Evolutionary conservation across 2,888 invertebrate genomes (phyloP), one percentile per base, ranked within the genome.

Genomic region (Eristalis arbustorum): DNA sequence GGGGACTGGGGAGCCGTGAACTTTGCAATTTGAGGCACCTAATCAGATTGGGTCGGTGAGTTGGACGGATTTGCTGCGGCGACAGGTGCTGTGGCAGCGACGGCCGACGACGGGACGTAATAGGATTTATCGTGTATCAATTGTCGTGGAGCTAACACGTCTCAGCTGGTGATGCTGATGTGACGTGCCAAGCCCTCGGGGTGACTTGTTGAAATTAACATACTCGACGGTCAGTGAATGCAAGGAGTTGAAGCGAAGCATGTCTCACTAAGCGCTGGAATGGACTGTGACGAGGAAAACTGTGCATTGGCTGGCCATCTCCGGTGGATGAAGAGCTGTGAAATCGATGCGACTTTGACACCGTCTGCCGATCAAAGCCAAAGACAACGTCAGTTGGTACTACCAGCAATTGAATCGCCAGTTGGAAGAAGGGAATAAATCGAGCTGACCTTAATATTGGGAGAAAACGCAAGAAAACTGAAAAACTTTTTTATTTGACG

Each of bases 111-210:
- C 25, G 25, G 3, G 68, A 62, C 34, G 73, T 83, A 83, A 84
- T 84, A 79, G 75, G 80, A 75, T 80, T 80, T 84, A 84, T 84
- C 75, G 74, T 76, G 67, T 72, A 84, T 84, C 84, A 84, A 75
- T 75, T 80, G 80, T 75, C 49, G 71, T 72, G 69, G 23, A 68
- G 37, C 49, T 66, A 68, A 74, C 57, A 68, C 14, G 72, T 72
- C 23, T 14, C 14, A n/a, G 18, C 49, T 23, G 13, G 49, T 56
- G 71, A 56, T 62, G 66, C 68, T 73, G 73, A 74, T 42, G 73
- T 31, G 69, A 84, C 69, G 84, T 84, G 79, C 49, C 28, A 66
- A 69, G 69, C 68, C 73, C 78, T 63, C 79, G 63, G 59, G 83
- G 74, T 64, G 79, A 79, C 49, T 79, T 42, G 79, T 40, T 74